phyloP scores from a whole-genome alignment of 2,113 vertebrate species.

The Neoarius graeffei region DNA sequence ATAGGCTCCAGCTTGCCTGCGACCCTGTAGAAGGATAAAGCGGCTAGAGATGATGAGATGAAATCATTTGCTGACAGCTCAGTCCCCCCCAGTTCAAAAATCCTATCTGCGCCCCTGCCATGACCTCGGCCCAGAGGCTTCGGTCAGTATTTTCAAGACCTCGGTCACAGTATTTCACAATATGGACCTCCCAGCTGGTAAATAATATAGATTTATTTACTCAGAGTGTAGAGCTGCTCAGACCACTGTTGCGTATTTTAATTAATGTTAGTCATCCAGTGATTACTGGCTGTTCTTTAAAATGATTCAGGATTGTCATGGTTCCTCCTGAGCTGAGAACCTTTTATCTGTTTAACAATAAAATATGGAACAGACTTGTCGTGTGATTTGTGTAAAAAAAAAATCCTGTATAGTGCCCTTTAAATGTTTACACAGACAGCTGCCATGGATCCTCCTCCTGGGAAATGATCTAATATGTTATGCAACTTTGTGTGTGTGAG shows the following conservation, averaged over 20 bases:
- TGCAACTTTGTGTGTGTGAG: slow-evolving; percentile 13
- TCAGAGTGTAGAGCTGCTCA: neutral
- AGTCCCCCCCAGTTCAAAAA: no score
- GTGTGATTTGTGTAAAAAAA: neutral
- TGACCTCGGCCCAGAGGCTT: no score
- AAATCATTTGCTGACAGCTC: no score
- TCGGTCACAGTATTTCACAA: no score
- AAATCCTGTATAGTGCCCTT: neutral
- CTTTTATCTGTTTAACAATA: neutral
- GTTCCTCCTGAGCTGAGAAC: neutral
- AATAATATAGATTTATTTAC: no score
- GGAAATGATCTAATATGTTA: slow-evolving; percentile 40
- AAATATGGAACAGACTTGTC: neutral
- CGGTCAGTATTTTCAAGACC: no score
- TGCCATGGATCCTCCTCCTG: slow-evolving; percentile 23
- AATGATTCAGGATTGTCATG: neutral
- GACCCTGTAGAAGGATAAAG: no score
- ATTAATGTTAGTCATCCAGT: neutral
- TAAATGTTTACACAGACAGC: neutral
- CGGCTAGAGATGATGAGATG: no score
- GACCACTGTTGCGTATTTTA: neutral
- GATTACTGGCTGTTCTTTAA: neutral
- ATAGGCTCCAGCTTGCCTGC: no score
- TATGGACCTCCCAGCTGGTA: no score
- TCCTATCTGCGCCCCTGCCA: no score